These are phyloP conservation scores for Pseudoips prasinana DNA, from an alignment of 2,888 invertebrate species.

Conservation along the genomic window DNA sequence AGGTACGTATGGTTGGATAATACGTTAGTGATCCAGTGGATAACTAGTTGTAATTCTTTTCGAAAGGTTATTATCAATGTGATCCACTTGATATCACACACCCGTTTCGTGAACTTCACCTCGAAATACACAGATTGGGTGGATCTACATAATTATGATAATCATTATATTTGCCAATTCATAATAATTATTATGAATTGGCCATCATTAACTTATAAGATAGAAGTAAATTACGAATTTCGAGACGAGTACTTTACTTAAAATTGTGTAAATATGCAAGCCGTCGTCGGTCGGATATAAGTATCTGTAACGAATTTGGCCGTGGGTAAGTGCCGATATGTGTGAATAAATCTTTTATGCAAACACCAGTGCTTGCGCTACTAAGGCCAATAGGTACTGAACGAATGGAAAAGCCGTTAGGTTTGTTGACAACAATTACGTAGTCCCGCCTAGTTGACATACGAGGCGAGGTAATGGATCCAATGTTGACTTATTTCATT, in stretches of 20 bases:
- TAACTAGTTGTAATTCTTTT: too few relatives aligned
- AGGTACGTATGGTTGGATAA: constrained; percentile 8
- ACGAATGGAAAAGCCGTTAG: constrained; percentile 66
- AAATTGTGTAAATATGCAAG: constrained; percentile 1
- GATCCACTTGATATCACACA: constrained; percentile 35
- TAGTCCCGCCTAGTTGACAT: constrained; percentile 60
- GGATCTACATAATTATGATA: constrained; percentile 23
- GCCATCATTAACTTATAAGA: too few relatives aligned
- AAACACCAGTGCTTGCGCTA: constrained; percentile 38
- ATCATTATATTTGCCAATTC: too few relatives aligned
- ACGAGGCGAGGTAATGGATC: constrained; percentile 71
- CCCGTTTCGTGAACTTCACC: constrained; percentile 39
- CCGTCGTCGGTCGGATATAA: too few relatives aligned
- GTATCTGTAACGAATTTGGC: constrained; percentile 6
- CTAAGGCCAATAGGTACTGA: constrained; percentile 52
- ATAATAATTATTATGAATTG: too few relatives aligned
- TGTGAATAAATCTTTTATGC: constrained; percentile 30
- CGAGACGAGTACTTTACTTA: constrained; percentile 1
- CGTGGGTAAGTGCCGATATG: constrained; percentile 27
- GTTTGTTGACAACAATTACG: constrained; percentile 71
- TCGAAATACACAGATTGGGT: constrained; percentile 22
- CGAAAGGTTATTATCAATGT: too few relatives aligned
- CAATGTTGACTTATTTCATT: constrained; percentile 78
- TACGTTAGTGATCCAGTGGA: constrained; percentile 16
- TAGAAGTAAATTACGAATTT: too few relatives aligned